phyloP scores from a whole-genome alignment of 2,797 vertebrate species.

The Novumbra hubbsi region DNA sequence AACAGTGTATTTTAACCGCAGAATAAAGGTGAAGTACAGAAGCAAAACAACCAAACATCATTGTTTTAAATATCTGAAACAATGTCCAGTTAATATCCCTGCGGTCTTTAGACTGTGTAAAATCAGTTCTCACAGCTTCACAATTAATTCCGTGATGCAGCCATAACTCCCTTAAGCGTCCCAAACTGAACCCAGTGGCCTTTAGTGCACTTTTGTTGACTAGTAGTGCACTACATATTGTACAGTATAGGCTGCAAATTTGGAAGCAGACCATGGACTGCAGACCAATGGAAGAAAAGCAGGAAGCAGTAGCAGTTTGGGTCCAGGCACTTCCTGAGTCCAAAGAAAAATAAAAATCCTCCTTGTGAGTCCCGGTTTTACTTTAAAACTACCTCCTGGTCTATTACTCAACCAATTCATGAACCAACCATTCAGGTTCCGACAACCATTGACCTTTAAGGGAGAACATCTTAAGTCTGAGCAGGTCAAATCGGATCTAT shows the following conservation, averaged over 20 bases:
- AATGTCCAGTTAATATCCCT: not conserved
- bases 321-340: slow-evolving; percentile 13
- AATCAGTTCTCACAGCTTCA: slow-evolving; percentile 5
- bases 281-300: slow-evolving; percentile 7
- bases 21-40: not conserved
- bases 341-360: not conserved
- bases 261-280: not conserved
- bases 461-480: not conserved
- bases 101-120: not conserved
- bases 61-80: not conserved
- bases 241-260: not conserved
- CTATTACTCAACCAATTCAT: not conserved
- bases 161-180: not conserved
- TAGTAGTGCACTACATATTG: not conserved
- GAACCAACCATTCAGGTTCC: no score
- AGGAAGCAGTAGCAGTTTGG: slow-evolving; percentile 2
- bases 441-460: not conserved
- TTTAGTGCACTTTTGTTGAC: not conserved
- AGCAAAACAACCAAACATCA: not conserved
- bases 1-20: not conserved
- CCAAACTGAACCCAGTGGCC: not conserved
- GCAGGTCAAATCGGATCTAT: not conserved
- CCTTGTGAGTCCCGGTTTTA: not conserved
- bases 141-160: not conserved
- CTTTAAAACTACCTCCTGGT: not conserved